Percentiles rank a stretch among this genome's conserved stretches.
These are phyloP conservation scores for Sesamia inferens DNA, from an alignment of 2,888 invertebrate genomes.

Conservation along the genomic window DNA sequence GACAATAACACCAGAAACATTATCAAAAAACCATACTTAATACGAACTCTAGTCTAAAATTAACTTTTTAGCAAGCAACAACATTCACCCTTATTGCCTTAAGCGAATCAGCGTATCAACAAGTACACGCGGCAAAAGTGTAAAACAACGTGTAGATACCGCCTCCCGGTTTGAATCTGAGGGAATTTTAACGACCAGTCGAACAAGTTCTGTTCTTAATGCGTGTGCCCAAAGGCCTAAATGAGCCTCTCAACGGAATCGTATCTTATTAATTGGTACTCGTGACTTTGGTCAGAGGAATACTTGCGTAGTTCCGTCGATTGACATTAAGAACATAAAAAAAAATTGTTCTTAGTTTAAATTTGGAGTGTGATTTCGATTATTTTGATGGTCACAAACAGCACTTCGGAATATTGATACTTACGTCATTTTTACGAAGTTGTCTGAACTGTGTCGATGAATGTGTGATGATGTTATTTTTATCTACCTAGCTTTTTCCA, in stretches of 20 bases:
- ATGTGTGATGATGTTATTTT: no score
- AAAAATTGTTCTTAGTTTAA: conserved; percentile 33
- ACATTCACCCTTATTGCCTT: conserved; percentile 29
- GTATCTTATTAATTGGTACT: conserved; percentile 73
- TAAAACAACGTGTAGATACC: conserved; percentile 68
- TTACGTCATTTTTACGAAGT: conserved; percentile 1
- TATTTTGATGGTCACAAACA: conserved; percentile 20
- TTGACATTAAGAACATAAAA: conserved; percentile 27
- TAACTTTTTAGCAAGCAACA: conserved; percentile 28
- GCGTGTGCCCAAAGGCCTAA: conserved; percentile 75
- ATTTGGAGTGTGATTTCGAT: conserved; percentile 26
- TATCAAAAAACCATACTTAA: background rate
- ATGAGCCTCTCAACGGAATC: conserved; percentile 69
- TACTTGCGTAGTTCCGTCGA: conserved; percentile 50
- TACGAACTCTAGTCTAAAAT: conserved; percentile 20
- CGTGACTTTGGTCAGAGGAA: conserved; percentile 60
- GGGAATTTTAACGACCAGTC: conserved; percentile 83
- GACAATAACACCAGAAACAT: background rate
- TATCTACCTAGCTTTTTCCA: no score
- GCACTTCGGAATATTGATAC: conserved; percentile 5
- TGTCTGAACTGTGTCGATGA: conserved; percentile 3
- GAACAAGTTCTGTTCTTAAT: conserved; percentile 76
- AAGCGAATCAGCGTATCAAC: conserved; percentile 47
- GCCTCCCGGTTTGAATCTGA: conserved; percentile 80
- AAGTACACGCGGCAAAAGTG: conserved; percentile 66